Conservation (phyloP, 2,113 vertebrate genomes). For the Lepisosteus oculatus region DNA sequence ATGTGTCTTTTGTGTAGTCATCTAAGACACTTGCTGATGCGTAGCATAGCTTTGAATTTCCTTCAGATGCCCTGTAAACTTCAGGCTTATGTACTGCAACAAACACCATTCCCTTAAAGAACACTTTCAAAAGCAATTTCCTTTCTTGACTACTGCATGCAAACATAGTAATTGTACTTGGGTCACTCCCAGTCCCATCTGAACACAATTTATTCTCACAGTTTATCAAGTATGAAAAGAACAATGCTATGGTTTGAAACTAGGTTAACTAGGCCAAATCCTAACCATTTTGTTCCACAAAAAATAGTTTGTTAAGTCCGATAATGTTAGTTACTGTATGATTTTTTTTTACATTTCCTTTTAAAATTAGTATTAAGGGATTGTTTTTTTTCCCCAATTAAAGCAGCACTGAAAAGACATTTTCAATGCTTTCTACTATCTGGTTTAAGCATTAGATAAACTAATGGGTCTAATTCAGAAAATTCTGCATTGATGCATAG, state of each 20-base stretch:
- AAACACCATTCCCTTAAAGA: constrained; percentile 67
- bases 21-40: constrained; percentile 78
- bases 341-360: no score
- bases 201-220: constrained; percentile 35
- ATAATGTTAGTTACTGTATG: no score
- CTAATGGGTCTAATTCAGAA: no score
- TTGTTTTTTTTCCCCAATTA: no score
- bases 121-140: constrained; percentile 72
- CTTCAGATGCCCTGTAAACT: constrained; percentile 80
- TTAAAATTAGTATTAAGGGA: no score
- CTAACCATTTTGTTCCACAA: no score
- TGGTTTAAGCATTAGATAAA: no score
- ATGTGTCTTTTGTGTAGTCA: constrained; percentile 62
- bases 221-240: constrained; percentile 8
- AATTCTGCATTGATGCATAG: no score
- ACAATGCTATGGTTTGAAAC: background rate
- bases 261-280: no score
- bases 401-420: no score
- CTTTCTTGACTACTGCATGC: constrained; percentile 65
- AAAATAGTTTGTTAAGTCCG: no score
- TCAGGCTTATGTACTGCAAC: constrained; percentile 74
- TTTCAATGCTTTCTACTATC: no score
- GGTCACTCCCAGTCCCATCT: constrained; percentile 57
- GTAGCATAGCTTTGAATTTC: constrained; percentile 77
- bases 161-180: constrained; percentile 70